Evolutionary conservation across 2,888 invertebrate species (phyloP), one percentile per base, ranked within the genome.

Genomic region (Macrosiphum euphorbiae): DNA sequence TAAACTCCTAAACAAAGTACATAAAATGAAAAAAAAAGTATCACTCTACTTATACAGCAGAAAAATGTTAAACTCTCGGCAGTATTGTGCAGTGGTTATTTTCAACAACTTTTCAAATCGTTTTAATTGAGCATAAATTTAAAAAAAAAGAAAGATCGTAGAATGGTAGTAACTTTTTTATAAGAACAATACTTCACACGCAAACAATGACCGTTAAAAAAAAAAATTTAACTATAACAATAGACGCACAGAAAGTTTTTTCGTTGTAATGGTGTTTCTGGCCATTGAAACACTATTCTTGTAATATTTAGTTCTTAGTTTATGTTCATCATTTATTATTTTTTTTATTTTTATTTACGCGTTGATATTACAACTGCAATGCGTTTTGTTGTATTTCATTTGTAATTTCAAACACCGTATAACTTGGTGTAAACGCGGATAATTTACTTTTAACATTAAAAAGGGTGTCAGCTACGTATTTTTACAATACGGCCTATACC

Each of bases 81-180:
- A 35, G 8, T 35, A 78, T 78, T 20, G 78, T 78, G 3, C 13
- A 7, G 61, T 50, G n/a, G 44, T 61, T 47, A n/a, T 90, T 90
- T 67, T 44, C 61, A 47, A 90, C n/a, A 90, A 90, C 67, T 90
- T 90, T 67, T 90, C n/a, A 55, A 91, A 55, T 85, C 91, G 85
- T 91, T 85, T 85, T 20, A 91, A 91, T 24, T 55, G 84, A 91
- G n/a, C 85, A 52, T 91, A 84, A 84, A 55, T 91, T 91, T 11
- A 20, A 91, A 84, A 91, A 84, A 91, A 91, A 85, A 85, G 26
- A 84, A 52, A 52, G 8, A 10, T 41, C 41, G 41, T 55, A 55
- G 16, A 28, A 85, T 41, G 52, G 55, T 41, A 13, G 84, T 85
- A 44, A 84, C 55, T 91, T 78, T 90, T 87, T 78, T 84, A 44